These are phyloP conservation scores for Brachyrhaphis roseni DNA, from an alignment of 2,797 vertebrate genomes.

Conservation along the genomic window DNA sequence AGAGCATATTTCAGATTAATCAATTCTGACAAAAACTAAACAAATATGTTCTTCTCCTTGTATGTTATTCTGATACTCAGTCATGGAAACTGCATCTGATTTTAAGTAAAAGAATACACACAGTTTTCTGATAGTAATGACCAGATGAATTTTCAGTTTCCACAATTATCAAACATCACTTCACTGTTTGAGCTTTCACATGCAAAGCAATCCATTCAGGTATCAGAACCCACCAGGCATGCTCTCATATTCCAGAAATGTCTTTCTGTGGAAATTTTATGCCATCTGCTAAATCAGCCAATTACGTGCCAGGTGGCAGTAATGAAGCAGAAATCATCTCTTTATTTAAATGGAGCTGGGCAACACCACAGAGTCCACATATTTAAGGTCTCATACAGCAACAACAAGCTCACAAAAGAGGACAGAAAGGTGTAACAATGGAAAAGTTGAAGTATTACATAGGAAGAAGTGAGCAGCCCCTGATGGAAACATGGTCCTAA, in stretches of 20 bases:
- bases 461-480: not conserved
- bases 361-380: not conserved
- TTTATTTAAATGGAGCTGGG: not conserved
- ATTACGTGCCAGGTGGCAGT: not conserved
- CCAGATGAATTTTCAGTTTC: not conserved
- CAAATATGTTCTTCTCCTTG: not conserved
- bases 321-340: constrained; percentile 5
- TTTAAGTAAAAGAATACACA: not conserved
- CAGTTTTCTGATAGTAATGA: not conserved
- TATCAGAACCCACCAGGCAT: not conserved
- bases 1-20: not conserved
- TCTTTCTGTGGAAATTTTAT: constrained; percentile 5
- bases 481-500: not conserved
- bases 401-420: not conserved
- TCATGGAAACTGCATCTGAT: not conserved
- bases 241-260: not conserved
- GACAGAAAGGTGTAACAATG: not conserved
- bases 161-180: not conserved
- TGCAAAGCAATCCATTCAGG: not conserved
- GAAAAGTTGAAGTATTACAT: not conserved
- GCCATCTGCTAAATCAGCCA: constrained; percentile 10
- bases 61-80: not conserved
- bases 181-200: not conserved
- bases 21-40: not conserved
- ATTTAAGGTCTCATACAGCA: not conserved